Conservation (phyloP, 2,888 invertebrate species). For the Aspidapion aeneum region DNA sequence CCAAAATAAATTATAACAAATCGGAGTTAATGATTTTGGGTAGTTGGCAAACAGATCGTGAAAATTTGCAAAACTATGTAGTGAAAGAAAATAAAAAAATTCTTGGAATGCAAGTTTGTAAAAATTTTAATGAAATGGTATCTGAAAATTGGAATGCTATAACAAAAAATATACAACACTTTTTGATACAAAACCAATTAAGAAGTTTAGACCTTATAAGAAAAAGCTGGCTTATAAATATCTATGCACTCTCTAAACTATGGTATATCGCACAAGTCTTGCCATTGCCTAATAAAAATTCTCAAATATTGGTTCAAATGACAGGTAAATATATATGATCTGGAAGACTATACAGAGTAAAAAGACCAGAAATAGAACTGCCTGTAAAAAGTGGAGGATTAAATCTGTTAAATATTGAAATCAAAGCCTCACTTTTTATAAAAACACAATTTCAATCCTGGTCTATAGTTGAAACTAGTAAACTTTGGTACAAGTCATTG, state of each 20-base stretch:
- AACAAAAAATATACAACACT: background rate
- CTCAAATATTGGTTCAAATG: background rate
- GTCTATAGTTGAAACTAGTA: background rate
- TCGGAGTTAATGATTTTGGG: background rate
- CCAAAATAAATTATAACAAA: conserved; percentile 1
- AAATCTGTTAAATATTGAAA: background rate
- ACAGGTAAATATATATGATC: background rate
- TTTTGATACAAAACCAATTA: background rate
- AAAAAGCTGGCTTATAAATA: conserved; percentile 2
- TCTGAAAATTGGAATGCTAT: background rate
- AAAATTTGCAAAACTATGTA: background rate
- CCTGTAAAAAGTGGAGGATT: background rate
- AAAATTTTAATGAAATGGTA: background rate
- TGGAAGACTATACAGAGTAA: background rate
- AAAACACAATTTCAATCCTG: background rate
- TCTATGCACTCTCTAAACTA: background rate
- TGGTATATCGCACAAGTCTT: background rate
- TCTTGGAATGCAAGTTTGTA: background rate
- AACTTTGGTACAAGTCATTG: background rate
- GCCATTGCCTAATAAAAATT: background rate
- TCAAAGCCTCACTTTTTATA: background rate
- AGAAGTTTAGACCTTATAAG: background rate
- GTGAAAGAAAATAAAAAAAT: background rate
- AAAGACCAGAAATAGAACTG: background rate
- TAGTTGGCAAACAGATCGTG: background rate